Percentiles rank a stretch among this genome's conserved stretches.
Evolutionary conservation across 2,113 vertebrate genomes (phyloP).

Genomic region (Aythya baeri): DNA sequence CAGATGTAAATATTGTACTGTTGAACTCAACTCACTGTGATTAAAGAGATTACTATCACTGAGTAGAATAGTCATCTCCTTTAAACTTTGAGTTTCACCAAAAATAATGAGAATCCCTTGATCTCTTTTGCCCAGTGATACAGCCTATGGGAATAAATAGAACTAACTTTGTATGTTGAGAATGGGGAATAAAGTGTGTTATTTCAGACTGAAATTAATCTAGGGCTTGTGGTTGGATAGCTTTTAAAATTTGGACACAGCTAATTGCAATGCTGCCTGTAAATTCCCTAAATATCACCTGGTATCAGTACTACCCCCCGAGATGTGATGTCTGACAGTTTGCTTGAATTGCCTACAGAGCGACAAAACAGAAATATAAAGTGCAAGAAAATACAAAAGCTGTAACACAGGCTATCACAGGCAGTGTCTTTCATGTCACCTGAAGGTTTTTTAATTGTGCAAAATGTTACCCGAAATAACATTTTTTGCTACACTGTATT

Average conservation of each 20-base stretch:
- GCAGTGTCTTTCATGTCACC: not conserved
- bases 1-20: slow-evolving; percentile 59
- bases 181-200: not conserved
- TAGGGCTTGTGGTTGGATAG: not conserved
- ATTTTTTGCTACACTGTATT: not conserved
- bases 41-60: slow-evolving; percentile 65
- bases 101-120: slow-evolving; percentile 61
- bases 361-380: not conserved
- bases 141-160: slow-evolving; percentile 24
- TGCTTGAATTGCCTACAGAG: not conserved
- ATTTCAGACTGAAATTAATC: not conserved
- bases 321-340: slow-evolving; percentile 18
- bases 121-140: slow-evolving; percentile 39
- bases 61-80: slow-evolving; percentile 32
- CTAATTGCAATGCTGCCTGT: slow-evolving; percentile 10
- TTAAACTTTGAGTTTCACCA: slow-evolving; percentile 48
- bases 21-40: slow-evolving; percentile 47
- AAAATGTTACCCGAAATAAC: not conserved
- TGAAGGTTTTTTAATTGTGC: not conserved
- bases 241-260: not conserved
- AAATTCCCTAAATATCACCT: slow-evolving; percentile 3
- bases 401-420: not conserved
- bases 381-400: not conserved
- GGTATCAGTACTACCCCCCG: not conserved
- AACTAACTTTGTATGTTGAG: not conserved